These are phyloP conservation scores for Camponotus floridanus DNA, from an alignment of 1,140 invertebrate species.

Conservation along the genomic window DNA sequence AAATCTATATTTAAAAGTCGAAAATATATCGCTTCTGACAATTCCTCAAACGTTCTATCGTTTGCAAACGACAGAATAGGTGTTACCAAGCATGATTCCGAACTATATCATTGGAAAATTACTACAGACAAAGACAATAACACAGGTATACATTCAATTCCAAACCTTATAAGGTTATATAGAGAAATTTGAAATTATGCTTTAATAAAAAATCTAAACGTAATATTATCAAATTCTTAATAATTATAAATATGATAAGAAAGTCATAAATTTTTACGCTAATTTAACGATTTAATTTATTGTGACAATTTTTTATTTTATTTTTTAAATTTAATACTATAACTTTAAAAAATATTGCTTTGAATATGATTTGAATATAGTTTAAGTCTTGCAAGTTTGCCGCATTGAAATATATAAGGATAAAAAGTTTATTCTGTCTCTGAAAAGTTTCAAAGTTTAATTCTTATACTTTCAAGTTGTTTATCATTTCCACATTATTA, in stretches of 20 bases:
- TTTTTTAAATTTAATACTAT: conserved; percentile 7
- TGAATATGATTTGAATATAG: neutral
- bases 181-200: conserved; percentile 7
- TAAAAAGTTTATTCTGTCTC: too few relatives aligned
- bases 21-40: conserved; percentile 23
- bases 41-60: neutral
- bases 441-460: too few relatives aligned
- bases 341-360: neutral
- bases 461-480: too few relatives aligned
- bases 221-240: neutral
- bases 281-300: neutral
- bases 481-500: neutral
- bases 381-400: neutral
- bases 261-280: neutral
- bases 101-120: neutral
- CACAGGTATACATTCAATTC: conserved; percentile 31
- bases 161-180: neutral
- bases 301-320: neutral
- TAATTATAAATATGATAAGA: neutral
- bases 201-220: neutral
- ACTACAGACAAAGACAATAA: conserved; percentile 15
- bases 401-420: too few relatives aligned
- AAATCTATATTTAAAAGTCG: conserved; percentile 34
- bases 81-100: conserved; percentile 26
- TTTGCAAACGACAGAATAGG: conserved; percentile 24